These are phyloP conservation scores for Disparrhopalites patrizii DNA, from an alignment of 2,888 invertebrate genomes.

Conservation along the genomic window DNA sequence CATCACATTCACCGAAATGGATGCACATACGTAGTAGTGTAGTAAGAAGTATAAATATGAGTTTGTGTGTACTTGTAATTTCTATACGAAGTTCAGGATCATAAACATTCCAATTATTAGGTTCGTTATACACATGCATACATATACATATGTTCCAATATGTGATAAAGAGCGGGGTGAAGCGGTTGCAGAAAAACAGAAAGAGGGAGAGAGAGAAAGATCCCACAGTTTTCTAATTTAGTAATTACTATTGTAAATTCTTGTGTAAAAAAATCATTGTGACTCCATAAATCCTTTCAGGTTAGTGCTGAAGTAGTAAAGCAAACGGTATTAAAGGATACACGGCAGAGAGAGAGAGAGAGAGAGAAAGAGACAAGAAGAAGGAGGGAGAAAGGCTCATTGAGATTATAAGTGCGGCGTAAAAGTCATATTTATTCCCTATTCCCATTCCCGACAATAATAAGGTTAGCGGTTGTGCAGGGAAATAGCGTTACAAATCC, in stretches of 20 bases:
- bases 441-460: no score
- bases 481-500: no score
- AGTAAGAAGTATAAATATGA: no score
- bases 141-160: constrained; percentile 9
- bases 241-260: constrained; percentile 8
- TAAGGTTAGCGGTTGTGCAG: no score
- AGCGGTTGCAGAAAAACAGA: neutral
- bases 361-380: no score
- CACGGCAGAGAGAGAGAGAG: neutral
- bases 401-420: no score
- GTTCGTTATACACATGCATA: no score
- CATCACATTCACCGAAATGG: neutral
- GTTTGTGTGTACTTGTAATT: no score
- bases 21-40: neutral
- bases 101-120: constrained; percentile 8
- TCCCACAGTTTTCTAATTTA: neutral
- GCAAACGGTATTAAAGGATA: neutral
- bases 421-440: no score
- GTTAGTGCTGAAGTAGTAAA: neutral
- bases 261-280: constrained; percentile 5
- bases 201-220: neutral
- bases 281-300: constrained; percentile 2
- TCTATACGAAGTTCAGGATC: no score
- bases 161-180: neutral
- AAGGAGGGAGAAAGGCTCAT: no score